Conservation (phyloP, 2,113 vertebrate species). For the Stercorarius parasiticus region DNA sequence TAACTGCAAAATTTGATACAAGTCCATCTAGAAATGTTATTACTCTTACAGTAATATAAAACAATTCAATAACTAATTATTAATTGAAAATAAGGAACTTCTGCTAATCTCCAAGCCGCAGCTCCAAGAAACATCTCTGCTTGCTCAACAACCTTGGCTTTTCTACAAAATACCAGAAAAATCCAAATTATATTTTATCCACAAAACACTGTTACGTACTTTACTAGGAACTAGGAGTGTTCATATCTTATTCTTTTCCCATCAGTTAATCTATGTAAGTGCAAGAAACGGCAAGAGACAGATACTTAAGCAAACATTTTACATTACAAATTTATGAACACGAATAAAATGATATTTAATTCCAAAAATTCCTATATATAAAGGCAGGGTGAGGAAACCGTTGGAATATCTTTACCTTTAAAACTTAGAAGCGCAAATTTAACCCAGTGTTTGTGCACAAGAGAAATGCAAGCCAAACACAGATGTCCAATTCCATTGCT, state of each 20-base stretch:
- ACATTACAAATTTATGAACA: neutral
- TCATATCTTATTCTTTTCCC: neutral
- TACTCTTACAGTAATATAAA: neutral
- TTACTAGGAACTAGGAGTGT: neutral
- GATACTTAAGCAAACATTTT: neutral
- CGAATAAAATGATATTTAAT: neutral
- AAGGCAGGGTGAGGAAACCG: neutral
- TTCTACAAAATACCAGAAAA: neutral
- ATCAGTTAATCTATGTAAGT: neutral
- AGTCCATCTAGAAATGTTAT: neutral
- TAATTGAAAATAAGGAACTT: neutral
- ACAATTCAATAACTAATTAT: neutral
- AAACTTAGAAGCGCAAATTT: neutral
- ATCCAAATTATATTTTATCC: neutral
- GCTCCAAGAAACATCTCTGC: neutral
- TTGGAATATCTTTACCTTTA: neutral
- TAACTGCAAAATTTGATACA: neutral
- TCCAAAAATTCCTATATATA: neutral
- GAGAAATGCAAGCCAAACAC: neutral
- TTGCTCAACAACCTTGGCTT: neutral
- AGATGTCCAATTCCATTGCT: neutral
- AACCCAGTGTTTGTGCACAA: neutral
- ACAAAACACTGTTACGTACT: neutral
- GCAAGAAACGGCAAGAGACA: neutral
- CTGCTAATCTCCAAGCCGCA: neutral